A percentile compares a stretch with the other conserved stretches of the same genome.
Evolutionary conservation across 2,797 vertebrate genomes (phyloP).

Genomic region (Bovichtus variegatus): DNA sequence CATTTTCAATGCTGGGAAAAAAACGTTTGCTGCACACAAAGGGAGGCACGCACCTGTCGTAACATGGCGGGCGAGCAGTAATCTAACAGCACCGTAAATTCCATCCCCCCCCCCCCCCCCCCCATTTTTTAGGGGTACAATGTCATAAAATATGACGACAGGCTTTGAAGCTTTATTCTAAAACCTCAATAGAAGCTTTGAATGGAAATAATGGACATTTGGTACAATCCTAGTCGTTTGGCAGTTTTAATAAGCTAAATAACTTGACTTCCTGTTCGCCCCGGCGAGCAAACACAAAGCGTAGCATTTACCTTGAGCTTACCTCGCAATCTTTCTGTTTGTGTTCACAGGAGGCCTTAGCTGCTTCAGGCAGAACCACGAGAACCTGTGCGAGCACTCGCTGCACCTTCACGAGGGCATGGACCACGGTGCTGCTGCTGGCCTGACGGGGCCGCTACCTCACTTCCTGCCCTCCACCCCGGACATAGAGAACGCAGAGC

Average conservation of each 20-base stretch:
- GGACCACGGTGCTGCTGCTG: slow-evolving; percentile 81
- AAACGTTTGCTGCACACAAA: too few species aligned
- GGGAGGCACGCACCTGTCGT: too few species aligned
- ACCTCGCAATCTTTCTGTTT: slow-evolving; percentile 9
- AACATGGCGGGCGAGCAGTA: too few species aligned
- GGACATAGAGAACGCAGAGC: slow-evolving; percentile 96
- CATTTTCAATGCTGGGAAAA: too few species aligned
- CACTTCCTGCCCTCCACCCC: slow-evolving; percentile 94
- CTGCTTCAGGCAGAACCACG: slow-evolving; percentile 93
- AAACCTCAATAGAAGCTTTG: too few species aligned
- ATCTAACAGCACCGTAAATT: too few species aligned
- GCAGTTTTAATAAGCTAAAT: background rate
- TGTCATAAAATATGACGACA: too few species aligned
- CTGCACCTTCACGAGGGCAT: slow-evolving; percentile 94
- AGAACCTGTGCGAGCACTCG: slow-evolving; percentile 97
- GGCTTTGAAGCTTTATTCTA: too few species aligned
- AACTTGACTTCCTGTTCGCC: background rate
- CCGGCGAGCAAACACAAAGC: background rate
- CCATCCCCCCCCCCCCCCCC: too few species aligned
- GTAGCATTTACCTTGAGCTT: background rate
- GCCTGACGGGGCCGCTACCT: slow-evolving; percentile 90
- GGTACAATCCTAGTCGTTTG: background rate
- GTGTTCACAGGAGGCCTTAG: slow-evolving; percentile 93
- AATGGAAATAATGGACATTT: too few species aligned
- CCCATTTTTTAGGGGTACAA: too few species aligned